Conservation (phyloP, 2,113 vertebrate species). For the Eudyptes chrysolophus region DNA sequence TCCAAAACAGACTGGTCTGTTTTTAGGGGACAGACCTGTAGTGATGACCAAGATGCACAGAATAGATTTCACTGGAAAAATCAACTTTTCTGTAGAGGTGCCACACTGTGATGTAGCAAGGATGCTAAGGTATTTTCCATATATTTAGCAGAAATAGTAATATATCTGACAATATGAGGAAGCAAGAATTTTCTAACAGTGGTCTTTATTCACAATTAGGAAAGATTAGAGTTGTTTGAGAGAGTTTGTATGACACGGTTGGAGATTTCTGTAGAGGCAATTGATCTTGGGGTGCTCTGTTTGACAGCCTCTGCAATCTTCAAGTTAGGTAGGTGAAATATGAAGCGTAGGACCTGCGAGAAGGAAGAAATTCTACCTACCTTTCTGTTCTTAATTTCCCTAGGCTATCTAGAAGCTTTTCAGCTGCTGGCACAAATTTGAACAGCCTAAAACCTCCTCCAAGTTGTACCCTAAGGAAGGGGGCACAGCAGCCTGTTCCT, state of each 20-base stretch:
- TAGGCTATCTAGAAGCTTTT: background rate
- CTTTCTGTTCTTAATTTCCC: background rate
- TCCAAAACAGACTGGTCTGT: background rate
- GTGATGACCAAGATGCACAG: background rate
- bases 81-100: background rate
- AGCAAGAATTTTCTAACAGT: background rate
- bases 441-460: background rate
- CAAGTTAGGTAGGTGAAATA: background rate
- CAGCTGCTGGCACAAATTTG: background rate
- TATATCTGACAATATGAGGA: background rate
- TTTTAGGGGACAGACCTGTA: background rate
- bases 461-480: background rate
- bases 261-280: background rate
- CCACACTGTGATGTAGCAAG: background rate
- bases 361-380: background rate
- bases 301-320: background rate
- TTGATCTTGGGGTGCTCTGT: background rate
- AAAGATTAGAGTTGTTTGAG: background rate
- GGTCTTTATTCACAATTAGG: background rate
- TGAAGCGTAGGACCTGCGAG: background rate
- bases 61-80: background rate
- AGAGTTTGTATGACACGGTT: rapidly evolving
- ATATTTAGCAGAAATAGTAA: background rate
- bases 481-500: background rate
- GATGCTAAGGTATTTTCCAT: background rate